phyloP scores from a whole-genome alignment of 2,797 vertebrate genomes.

The Mastacembelus armatus region DNA sequence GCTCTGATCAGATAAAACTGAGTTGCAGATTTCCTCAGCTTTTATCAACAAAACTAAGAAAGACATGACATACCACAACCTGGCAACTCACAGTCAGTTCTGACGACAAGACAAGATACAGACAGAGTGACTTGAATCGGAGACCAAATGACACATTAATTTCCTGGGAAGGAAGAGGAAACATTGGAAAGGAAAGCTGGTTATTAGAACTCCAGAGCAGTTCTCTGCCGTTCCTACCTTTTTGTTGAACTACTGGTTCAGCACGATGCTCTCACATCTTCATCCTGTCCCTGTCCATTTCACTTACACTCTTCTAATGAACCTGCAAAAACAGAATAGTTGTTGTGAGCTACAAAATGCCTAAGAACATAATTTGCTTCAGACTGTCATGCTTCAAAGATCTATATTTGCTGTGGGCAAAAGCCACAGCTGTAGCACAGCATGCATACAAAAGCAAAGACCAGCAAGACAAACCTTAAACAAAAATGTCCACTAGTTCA shows the following conservation, averaged over 20 bases:
- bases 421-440: background rate
- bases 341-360: background rate
- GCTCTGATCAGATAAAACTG: no score
- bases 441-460: background rate
- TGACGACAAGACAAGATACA: background rate
- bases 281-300: background rate
- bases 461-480: background rate
- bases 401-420: background rate
- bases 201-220: constrained; percentile 1
- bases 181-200: no score
- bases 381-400: background rate
- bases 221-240: constrained; percentile 5
- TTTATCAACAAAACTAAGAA: constrained; percentile 4
- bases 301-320: background rate
- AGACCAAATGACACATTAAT: background rate
- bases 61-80: constrained; percentile 17
- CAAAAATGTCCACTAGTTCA: background rate
- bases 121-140: constrained; percentile 1
- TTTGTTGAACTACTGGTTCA: background rate
- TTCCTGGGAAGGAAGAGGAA: no score
- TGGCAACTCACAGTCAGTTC: background rate
- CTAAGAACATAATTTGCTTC: background rate
- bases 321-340: constrained; percentile 24
- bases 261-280: background rate
- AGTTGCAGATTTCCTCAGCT: no score